These are phyloP conservation scores for Sthenelais limicola DNA, from an alignment of 2,888 invertebrate genomes.

Conservation along the genomic window DNA sequence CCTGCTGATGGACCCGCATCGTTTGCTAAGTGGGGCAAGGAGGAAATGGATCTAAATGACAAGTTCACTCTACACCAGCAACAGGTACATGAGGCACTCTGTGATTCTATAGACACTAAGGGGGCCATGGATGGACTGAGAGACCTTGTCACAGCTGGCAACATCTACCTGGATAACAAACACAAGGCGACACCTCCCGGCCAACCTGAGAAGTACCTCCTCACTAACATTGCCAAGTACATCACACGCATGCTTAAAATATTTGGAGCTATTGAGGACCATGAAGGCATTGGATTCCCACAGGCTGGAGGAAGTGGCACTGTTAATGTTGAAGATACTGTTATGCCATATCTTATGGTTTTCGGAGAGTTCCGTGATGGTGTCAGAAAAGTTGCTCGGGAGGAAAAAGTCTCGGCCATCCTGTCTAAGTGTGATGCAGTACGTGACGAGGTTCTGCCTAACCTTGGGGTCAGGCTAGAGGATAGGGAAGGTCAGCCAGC, in stretches of 20 bases:
- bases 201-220: conserved; percentile 78
- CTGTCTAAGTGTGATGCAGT: conserved; percentile 89
- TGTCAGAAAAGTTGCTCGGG: conserved; percentile 81
- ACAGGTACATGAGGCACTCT: conserved; percentile 76
- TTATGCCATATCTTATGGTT: conserved; percentile 91
- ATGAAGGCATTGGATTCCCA: conserved; percentile 65
- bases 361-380: conserved; percentile 89
- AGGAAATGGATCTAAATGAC: conserved; percentile 80
- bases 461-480: conserved; percentile 93
- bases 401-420: conserved; percentile 75
- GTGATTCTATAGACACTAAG: conserved; percentile 95
- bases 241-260: conserved; percentile 78
- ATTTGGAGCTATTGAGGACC: conserved; percentile 72
- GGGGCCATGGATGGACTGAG: conserved; percentile 86
- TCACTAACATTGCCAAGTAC: conserved; percentile 84
- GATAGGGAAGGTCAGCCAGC: conserved; percentile 83
- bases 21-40: conserved; percentile 81
- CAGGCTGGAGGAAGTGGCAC: conserved; percentile 49
- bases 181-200: conserved; percentile 75
- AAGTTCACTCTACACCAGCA: conserved; percentile 67
- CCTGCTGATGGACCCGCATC: conserved; percentile 76
- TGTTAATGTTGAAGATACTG: conserved; percentile 78
- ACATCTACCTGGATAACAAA: conserved; percentile 84
- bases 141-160: conserved; percentile 87
- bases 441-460: conserved; percentile 89